Base-by-base conservation (phyloP, 2,888 invertebrate genomes). In the Drosophila melanosoma region DNA sequence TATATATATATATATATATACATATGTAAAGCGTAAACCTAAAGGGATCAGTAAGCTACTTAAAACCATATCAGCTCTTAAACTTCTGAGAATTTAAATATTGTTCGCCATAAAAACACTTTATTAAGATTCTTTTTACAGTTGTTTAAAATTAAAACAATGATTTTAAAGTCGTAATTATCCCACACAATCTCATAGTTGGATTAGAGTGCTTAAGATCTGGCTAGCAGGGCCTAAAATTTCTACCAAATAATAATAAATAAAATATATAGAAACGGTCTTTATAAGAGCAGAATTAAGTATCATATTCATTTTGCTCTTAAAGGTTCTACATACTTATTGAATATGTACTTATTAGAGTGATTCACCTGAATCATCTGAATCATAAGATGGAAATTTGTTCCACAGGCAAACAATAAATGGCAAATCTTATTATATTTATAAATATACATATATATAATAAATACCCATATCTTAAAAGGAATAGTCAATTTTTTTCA, bases 361-460 rank as follows among this genome's bases (percentile, higher is more conserved):
- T 83, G 83, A 83, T 69, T 83, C 88, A 83, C 59, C 32, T 6
- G 17, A 2, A n/a, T n/a, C 20, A 48, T 35, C 57, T 69, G 68
- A 63, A 58, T 76, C 65, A 69, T 69, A 17, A 53, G 35, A 26
- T 45, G 29, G 23, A 64, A 64, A 45, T 69, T 62, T 61, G 54
- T 53, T 71, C 74, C 56, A 61, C 82, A 69, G n/a, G 53, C 54
- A 69, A 74, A 78, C 69, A 69, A 38, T 26, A 74, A 68, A 78
- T 63, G 42, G 10, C n/a, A 61, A 48, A 36, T 48, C 11, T 56
- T n/a, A 15, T 26, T 26, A 35, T 23, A 15, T 23, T 23, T 45
- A 12, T 45, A 40, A 17, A 38, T 38, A 8, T 38, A n/a, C 4
- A 17, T 38, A 36, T 20, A 15, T 20, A 20, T 20, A 33, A 32